These are phyloP conservation scores for Deroplatys truncata DNA, from an alignment of 2,888 invertebrate genomes.

Conservation along the genomic window DNA sequence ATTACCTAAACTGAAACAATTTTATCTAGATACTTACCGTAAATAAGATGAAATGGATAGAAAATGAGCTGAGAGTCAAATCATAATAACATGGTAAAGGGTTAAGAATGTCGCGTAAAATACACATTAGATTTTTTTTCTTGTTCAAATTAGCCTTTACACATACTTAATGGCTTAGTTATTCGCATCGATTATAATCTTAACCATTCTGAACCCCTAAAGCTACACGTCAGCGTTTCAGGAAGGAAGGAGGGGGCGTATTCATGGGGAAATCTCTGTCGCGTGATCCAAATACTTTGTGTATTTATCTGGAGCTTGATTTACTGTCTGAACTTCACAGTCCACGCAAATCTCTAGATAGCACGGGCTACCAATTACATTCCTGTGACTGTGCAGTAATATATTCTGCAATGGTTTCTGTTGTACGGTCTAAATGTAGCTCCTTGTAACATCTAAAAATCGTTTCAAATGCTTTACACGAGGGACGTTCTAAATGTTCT, in stretches of 20 bases:
- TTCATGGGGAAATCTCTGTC: neutral
- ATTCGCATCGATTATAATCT: neutral
- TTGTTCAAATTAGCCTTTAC: neutral
- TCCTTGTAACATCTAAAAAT: no score
- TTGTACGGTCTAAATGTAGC: no score
- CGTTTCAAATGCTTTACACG: no score
- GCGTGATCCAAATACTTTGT: neutral
- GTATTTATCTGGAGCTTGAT: neutral
- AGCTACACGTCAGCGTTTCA: neutral
- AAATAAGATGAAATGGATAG: no score
- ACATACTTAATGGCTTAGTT: neutral
- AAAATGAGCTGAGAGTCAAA: no score
- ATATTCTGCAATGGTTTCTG: neutral
- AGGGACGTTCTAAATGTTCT: no score
- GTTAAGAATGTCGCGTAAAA: no score
- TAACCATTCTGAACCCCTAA: neutral
- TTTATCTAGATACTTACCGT: no score
- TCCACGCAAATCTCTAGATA: neutral
- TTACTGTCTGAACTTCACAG: neutral
- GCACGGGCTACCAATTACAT: neutral
- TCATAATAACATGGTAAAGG: no score
- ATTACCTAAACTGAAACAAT: no score
- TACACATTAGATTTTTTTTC: neutral
- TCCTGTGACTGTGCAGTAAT: neutral
- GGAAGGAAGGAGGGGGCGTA: neutral